These are phyloP conservation scores for Anguilla rostrata DNA, from an alignment of 2,113 vertebrate species.

Conservation along the genomic window DNA sequence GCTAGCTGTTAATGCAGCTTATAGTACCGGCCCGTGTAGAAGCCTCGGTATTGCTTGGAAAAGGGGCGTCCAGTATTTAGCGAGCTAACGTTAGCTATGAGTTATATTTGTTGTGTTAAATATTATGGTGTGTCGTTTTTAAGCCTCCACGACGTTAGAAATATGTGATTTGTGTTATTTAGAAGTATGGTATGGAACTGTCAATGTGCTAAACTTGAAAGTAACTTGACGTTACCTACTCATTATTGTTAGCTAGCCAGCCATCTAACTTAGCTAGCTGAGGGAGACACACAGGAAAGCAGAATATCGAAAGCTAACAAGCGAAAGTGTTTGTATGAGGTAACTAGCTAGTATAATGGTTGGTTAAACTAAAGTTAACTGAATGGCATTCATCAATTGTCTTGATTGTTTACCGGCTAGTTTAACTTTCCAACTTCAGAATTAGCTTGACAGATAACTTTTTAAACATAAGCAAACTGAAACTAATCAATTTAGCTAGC, in stretches of 20 bases:
- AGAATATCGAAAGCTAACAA: neutral
- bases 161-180: neutral
- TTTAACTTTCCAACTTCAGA: neutral
- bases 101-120: neutral
- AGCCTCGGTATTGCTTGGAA: conserved; percentile 18
- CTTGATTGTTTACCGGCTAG: neutral
- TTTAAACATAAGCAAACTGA: neutral
- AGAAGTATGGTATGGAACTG: neutral
- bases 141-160: neutral
- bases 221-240: neutral
- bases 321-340: neutral
- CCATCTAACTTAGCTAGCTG: neutral
- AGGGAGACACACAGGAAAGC: neutral
- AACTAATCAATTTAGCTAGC: neutral
- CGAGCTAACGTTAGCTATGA: conserved; percentile 11
- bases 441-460: neutral
- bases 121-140: neutral
- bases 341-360: neutral
- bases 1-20: neutral
- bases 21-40: conserved; percentile 21
- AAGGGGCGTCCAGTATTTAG: conserved; percentile 14
- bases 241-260: neutral
- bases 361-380: neutral
- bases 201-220: neutral
- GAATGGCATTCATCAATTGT: neutral